phyloP scores from a whole-genome alignment of 2,113 vertebrate genomes.

The Pangasianodon gigas region DNA sequence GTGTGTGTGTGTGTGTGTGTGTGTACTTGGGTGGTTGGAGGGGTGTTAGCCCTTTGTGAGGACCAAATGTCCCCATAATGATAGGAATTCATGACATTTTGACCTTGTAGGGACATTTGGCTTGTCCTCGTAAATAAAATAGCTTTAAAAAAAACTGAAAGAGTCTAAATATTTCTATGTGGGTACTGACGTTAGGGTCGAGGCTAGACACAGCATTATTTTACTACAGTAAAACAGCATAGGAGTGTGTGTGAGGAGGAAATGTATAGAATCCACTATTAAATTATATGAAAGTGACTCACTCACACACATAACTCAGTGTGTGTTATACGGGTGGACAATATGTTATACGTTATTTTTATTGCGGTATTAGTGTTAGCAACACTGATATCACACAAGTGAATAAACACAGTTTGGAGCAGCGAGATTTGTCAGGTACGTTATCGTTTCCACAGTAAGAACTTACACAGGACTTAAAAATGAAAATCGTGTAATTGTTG shows the following conservation, averaged over 20 bases:
- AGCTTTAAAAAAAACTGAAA: background rate
- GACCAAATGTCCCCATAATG: background rate
- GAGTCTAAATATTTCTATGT: background rate
- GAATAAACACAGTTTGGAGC: background rate
- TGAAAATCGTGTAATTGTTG: background rate
- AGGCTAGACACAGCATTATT: background rate
- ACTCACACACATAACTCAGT: background rate
- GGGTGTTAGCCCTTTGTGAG: background rate
- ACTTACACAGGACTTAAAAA: background rate
- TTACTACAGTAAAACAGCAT: background rate
- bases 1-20: background rate
- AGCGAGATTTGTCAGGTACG: background rate
- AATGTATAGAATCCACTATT: background rate
- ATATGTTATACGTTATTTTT: no score
- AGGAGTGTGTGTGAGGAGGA: background rate
- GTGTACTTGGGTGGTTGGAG: background rate
- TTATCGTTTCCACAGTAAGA: background rate
- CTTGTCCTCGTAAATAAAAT: background rate
- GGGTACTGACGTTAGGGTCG: background rate
- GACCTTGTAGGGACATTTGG: background rate
- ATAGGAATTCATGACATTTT: background rate
- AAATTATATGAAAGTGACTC: slow-evolving; percentile 13
- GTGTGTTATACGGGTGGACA: no score
- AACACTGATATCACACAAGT: background rate
- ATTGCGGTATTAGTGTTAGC: background rate